These are phyloP conservation scores for Pristionchus pacificus DNA, from an alignment of 1,140 invertebrate species.

Conservation along the genomic window DNA sequence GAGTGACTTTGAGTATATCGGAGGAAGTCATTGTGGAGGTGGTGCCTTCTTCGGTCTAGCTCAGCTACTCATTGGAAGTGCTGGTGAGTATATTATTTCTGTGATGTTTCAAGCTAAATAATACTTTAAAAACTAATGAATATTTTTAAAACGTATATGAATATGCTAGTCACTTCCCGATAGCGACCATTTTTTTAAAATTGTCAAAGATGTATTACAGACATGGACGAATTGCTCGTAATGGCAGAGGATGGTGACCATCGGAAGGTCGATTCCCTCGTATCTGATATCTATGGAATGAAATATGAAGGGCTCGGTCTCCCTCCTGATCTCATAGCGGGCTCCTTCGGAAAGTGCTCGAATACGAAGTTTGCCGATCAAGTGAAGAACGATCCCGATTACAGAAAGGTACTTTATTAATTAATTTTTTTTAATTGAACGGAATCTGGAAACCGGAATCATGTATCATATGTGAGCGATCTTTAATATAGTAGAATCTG, in stretches of 20 bases:
- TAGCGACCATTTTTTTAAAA: too few species aligned
- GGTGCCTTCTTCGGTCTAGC: slow-evolving; percentile 76
- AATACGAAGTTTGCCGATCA: slow-evolving; percentile 4
- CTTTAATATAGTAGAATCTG: too few species aligned
- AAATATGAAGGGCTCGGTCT: slow-evolving; percentile 64
- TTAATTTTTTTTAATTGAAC: slow-evolving; percentile 62
- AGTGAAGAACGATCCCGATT: slow-evolving; percentile 5
- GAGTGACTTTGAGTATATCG: slow-evolving; percentile 69
- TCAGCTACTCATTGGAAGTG: slow-evolving; percentile 58
- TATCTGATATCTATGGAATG: slow-evolving; percentile 73
- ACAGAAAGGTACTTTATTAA: too few species aligned
- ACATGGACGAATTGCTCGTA: slow-evolving; percentile 71
- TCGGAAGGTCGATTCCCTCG: slow-evolving; percentile 71
- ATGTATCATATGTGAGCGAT: too few species aligned
- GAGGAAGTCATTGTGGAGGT: slow-evolving; percentile 73
- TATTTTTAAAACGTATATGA: too few species aligned
- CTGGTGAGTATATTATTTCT: slow-evolving; percentile 6
- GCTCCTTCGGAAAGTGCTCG: slow-evolving; percentile 71
- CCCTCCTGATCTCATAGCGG: slow-evolving; percentile 71
- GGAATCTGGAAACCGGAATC: too few species aligned
- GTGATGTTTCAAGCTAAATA: too few species aligned
- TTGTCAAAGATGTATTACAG: slow-evolving; percentile 39
- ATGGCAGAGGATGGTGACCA: slow-evolving; percentile 72
- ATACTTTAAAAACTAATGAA: too few species aligned
- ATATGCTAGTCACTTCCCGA: too few species aligned